Evolutionary conservation across 1,140 invertebrate species (phyloP).

Genomic region (Drosophila busckii): DNA sequence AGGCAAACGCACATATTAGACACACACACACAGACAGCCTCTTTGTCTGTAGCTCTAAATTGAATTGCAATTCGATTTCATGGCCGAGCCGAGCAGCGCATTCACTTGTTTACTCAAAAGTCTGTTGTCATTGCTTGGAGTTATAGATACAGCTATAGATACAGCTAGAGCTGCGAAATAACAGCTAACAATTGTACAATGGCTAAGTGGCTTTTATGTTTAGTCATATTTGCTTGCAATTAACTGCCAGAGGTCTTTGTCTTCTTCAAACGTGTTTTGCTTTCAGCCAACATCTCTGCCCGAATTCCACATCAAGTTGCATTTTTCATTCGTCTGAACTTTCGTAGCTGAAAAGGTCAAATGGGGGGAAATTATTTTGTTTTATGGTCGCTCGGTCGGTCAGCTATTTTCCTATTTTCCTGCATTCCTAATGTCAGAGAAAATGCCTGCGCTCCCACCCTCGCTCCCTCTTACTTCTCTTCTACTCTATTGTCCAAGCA

Average conservation of each 20-base stretch:
- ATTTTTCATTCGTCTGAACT: slow-evolving; percentile 58
- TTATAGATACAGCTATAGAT: slow-evolving; percentile 24
- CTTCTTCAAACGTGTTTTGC: slow-evolving; percentile 52
- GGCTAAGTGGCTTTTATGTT: slow-evolving; percentile 56
- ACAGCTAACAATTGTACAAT: slow-evolving; percentile 29
- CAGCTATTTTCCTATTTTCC: slow-evolving; percentile 21
- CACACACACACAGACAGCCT: too few relatives aligned
- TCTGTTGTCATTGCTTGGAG: slow-evolving; percentile 53
- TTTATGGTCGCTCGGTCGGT: slow-evolving; percentile 31
- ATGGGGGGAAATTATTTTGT: slow-evolving; percentile 61
- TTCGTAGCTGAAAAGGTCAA: slow-evolving; percentile 61
- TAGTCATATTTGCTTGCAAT: slow-evolving; percentile 37
- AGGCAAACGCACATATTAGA: slow-evolving; percentile 48
- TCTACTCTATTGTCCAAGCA: slow-evolving; percentile 6
- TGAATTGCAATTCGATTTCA: slow-evolving; percentile 65
- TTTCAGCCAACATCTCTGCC: slow-evolving; percentile 5
- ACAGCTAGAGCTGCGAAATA: slow-evolving; percentile 11
- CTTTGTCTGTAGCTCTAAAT: slow-evolving; percentile 29
- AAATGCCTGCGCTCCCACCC: slow-evolving; percentile 26
- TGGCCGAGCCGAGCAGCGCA: slow-evolving; percentile 54
- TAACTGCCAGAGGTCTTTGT: slow-evolving; percentile 50
- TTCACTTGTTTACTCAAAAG: slow-evolving; percentile 51
- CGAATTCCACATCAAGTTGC: slow-evolving; percentile 39
- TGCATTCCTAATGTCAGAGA: slow-evolving; percentile 33
- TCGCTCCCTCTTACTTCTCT: slow-evolving; percentile 15